These are phyloP conservation scores for Drosophila histrio DNA, from an alignment of 2,888 invertebrate genomes.

Conservation along the genomic window DNA sequence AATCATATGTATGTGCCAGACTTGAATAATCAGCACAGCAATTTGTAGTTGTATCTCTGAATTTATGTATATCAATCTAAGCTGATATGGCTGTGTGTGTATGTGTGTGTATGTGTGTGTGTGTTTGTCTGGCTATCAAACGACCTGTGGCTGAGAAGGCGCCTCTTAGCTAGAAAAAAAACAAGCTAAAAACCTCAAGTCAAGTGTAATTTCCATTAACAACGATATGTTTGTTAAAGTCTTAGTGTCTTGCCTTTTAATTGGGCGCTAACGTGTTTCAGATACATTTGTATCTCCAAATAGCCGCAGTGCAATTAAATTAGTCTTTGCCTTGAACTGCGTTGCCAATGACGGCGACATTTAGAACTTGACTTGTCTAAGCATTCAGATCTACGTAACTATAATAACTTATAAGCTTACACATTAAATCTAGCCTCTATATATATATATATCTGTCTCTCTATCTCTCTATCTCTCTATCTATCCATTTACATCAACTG, in stretches of 20 bases:
- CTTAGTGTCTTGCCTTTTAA: constrained; percentile 67
- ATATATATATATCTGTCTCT: neutral
- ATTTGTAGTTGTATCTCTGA: constrained; percentile 23
- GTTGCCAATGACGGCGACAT: constrained; percentile 60
- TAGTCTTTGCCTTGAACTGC: constrained; percentile 81
- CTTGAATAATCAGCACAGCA: constrained; percentile 38
- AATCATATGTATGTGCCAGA: constrained; percentile 43
- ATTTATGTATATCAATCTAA: constrained; percentile 17
- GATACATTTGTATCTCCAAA: constrained; percentile 75
- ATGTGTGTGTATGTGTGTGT: constrained; percentile 4
- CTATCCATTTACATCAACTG: constrained; percentile 10
- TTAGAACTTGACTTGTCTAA: constrained; percentile 66
- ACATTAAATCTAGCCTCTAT: constrained; percentile 34
- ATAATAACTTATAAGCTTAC: constrained; percentile 33
- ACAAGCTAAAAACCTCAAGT: constrained; percentile 51
- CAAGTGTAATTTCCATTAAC: constrained; percentile 73
- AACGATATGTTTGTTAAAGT: constrained; percentile 63
- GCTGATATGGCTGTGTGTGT: constrained; percentile 11
- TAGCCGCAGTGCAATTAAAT: constrained; percentile 73
- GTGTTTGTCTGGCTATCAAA: constrained; percentile 24
- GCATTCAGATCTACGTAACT: constrained; percentile 15
- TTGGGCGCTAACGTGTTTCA: constrained; percentile 79
- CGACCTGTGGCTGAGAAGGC: constrained; percentile 34
- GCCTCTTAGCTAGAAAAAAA: constrained; percentile 29
- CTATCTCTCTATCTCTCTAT: neutral